Conservation (phyloP, 2,113 vertebrate genomes). For the Semnopithecus entellus region DNA sequence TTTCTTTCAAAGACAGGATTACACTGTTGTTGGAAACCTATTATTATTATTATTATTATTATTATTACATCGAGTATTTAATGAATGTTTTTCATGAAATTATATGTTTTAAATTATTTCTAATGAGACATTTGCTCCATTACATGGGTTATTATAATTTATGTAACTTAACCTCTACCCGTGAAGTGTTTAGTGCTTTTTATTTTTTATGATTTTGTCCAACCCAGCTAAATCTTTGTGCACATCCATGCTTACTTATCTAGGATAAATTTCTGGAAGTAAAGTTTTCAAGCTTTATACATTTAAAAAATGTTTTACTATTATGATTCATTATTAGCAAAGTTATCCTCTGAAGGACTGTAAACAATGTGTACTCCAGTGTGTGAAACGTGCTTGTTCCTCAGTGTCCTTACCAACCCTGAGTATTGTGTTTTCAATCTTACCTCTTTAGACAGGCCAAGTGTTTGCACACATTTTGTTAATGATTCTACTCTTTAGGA, state of each 20-base stretch:
- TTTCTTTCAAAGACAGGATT: not conserved
- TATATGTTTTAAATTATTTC: not conserved
- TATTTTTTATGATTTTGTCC: not conserved
- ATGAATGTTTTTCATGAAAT: not conserved
- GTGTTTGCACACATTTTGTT: not conserved
- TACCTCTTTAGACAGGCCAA: not conserved
- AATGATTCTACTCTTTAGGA: not conserved
- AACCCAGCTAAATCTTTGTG: not conserved
- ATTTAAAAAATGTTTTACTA: not conserved
- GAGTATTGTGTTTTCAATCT: not conserved
- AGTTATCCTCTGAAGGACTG: not conserved
- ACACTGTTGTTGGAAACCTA: not conserved
- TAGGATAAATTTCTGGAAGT: not conserved
- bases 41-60: not conserved
- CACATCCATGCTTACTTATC: not conserved
- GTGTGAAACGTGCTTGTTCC: fast-evolving
- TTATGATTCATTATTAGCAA: not conserved
- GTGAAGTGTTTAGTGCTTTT: not conserved
- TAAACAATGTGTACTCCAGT: fast-evolving
- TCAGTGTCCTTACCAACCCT: not conserved
- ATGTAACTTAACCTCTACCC: not conserved
- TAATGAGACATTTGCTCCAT: not conserved
- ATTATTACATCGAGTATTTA: not conserved
- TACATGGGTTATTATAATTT: not conserved
- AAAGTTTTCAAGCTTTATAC: not conserved